Evolutionary conservation across 2,113 vertebrate genomes (phyloP).

Genomic region (Leucopsar rothschildi): DNA sequence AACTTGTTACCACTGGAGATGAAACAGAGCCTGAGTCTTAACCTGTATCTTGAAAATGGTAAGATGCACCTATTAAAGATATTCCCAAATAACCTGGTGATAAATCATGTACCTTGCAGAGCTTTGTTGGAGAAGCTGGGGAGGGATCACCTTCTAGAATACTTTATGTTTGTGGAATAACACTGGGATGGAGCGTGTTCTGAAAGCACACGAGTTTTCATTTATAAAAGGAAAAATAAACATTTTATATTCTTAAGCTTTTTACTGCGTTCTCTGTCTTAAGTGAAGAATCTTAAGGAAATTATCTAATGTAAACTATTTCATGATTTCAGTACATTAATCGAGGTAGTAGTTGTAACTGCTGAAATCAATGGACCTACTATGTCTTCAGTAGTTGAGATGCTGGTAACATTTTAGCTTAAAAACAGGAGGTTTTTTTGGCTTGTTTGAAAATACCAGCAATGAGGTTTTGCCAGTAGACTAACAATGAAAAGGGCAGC

Average conservation of each 20-base stretch:
- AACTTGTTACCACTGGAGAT: constrained; percentile 50
- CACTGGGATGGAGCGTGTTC: fast-evolving
- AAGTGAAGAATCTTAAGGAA: neutral
- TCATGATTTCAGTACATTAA: neutral
- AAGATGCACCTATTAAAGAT: constrained; percentile 21
- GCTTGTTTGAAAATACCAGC: neutral
- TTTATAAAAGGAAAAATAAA: neutral
- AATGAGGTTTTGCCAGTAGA: neutral
- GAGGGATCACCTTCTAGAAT: neutral
- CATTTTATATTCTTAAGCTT: neutral
- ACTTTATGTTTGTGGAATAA: neutral
- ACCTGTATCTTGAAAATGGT: constrained; percentile 21
- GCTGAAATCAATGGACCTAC: neutral
- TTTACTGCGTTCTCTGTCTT: neutral
- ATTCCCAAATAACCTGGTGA: neutral
- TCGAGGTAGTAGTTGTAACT: neutral
- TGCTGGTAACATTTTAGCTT: neutral
- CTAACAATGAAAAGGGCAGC: neutral
- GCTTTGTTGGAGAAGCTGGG: neutral
- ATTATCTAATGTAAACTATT: neutral
- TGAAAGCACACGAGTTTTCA: neutral
- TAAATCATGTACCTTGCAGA: neutral
- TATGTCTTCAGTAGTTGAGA: neutral
- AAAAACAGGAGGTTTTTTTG: neutral
- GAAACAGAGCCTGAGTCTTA: constrained; percentile 36